Base-by-base conservation (phyloP, 2,888 invertebrate species). In the Cremastinae sp. region DNA sequence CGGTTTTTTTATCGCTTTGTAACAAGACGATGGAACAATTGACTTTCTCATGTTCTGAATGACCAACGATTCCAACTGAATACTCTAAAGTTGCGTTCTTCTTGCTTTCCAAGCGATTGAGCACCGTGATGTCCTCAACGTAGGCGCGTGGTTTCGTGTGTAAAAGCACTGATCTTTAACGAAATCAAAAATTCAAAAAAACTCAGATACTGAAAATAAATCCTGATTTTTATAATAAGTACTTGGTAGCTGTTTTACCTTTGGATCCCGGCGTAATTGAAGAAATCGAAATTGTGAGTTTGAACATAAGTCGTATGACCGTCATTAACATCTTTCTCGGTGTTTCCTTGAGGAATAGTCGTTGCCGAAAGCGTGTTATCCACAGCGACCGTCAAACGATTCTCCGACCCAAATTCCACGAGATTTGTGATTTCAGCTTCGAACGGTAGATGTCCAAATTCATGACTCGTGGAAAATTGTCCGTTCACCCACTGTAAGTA, bases 201-300 rank as follows among this genome's bases (percentile, higher is more conserved):
- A n/a, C n/a, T n/a, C n/a, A n/a, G n/a, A n/a, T n/a, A n/a, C n/a
- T n/a, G n/a, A n/a, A n/a, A n/a, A n/a, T n/a, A n/a, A n/a, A n/a
- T n/a, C n/a, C n/a, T n/a, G n/a, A n/a, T n/a, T n/a, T n/a, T n/a
- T n/a, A n/a, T n/a, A n/a, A n/a, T n/a, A n/a, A n/a, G n/a, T n/a
- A n/a, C n/a, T n/a, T n/a, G n/a, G n/a, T n/a, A n/a, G n/a, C n/a
- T n/a, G 0, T 45, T n/a, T 66, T 74, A 87, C 89, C 89, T 93
- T 88, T 99, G 97, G 78, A 99, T 98, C 5, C 99, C 99, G 12
- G 98, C 99, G 89, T 98, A 99, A 90, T 99, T 98, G 91, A 97
- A 98, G 90, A 99, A 99, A 89, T 99, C 99, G 88, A 99, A 98
- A 18, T 95, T 94, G 84, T 97, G 96, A 3, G 92, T 91, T 88